A percentile compares a stretch with the other conserved stretches of the same genome.
phyloP scores from a whole-genome alignment of 2,888 invertebrate genomes.

The Lomographa bimaculata region DNA sequence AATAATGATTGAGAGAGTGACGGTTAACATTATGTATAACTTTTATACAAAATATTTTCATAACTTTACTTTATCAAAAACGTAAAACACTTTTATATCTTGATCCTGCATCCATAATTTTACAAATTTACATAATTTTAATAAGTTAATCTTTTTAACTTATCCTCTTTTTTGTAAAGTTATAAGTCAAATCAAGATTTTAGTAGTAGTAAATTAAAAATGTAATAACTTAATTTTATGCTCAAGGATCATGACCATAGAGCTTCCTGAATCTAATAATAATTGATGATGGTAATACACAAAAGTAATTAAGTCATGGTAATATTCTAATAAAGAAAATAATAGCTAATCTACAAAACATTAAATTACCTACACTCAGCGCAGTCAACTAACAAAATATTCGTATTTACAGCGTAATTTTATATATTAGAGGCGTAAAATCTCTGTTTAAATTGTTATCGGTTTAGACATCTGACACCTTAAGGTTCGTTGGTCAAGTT shows the following conservation, averaged over 20 bases:
- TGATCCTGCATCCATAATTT: too few relatives aligned
- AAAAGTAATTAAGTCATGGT: slow-evolving; percentile 4
- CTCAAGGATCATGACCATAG: slow-evolving; percentile 4
- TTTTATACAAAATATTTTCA: too few relatives aligned
- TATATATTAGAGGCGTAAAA: slow-evolving; percentile 34
- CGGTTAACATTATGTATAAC: too few relatives aligned
- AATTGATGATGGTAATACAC: too few relatives aligned
- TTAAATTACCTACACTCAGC: slow-evolving; percentile 8
- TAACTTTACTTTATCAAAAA: too few relatives aligned
- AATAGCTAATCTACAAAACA: not conserved
- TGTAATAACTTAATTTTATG: slow-evolving; percentile 17
- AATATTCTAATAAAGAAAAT: slow-evolving; percentile 4
- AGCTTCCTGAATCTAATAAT: too few relatives aligned
- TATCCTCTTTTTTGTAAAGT: too few relatives aligned
- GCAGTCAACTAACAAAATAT: slow-evolving; percentile 16
- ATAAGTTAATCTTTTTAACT: too few relatives aligned
- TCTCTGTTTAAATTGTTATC: slow-evolving; percentile 44
- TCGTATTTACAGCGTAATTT: slow-evolving; percentile 34
- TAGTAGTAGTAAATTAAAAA: not conserved
- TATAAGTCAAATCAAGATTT: too few relatives aligned
- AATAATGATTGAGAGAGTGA: too few relatives aligned
- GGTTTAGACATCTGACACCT: slow-evolving; percentile 54
- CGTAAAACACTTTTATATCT: too few relatives aligned
- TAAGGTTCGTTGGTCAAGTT: slow-evolving; percentile 56
- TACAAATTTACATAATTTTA: too few relatives aligned